Evolutionary conservation across 2,888 invertebrate species (phyloP).

Genomic region (Drosophila prolongata): DNA sequence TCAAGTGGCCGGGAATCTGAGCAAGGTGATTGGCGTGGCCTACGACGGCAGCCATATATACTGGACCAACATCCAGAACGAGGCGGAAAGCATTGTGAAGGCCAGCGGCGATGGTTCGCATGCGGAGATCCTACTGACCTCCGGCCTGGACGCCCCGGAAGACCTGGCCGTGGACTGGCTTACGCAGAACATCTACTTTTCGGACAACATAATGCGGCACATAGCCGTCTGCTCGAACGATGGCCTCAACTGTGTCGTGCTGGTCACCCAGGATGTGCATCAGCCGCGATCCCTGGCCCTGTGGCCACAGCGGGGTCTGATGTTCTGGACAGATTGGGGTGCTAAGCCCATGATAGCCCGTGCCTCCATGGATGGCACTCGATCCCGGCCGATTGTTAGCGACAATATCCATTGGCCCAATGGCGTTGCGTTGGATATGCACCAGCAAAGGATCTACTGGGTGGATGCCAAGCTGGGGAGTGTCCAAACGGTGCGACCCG

Average conservation of each 20-base stretch:
- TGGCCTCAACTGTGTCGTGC: slow-evolving; percentile 88
- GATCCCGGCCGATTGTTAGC: slow-evolving; percentile 87
- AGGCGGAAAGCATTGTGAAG: slow-evolving; percentile 89
- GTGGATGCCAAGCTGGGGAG: slow-evolving; percentile 90
- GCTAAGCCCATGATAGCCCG: slow-evolving; percentile 89
- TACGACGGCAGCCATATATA: slow-evolving; percentile 89
- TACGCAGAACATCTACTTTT: slow-evolving; percentile 92
- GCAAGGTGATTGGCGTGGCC: slow-evolving; percentile 88
- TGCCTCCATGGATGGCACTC: slow-evolving; percentile 93
- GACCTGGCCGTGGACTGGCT: slow-evolving; percentile 92
- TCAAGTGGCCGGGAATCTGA: slow-evolving; percentile 85
- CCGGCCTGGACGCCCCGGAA: slow-evolving; percentile 90
- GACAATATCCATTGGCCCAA: slow-evolving; percentile 91
- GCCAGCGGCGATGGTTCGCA: slow-evolving; percentile 87
- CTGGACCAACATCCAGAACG: slow-evolving; percentile 90
- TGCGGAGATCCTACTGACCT: slow-evolving; percentile 87
- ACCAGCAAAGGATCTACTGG: slow-evolving; percentile 93
- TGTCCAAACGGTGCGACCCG: slow-evolving; percentile 88
- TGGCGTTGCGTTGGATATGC: slow-evolving; percentile 93
- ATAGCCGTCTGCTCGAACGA: slow-evolving; percentile 91
- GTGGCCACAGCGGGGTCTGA: slow-evolving; percentile 89
- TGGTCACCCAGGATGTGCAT: slow-evolving; percentile 87
- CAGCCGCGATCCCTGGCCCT: slow-evolving; percentile 90
- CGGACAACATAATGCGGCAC: slow-evolving; percentile 89
- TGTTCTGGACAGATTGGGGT: slow-evolving; percentile 98